phyloP scores from a whole-genome alignment of 2,888 invertebrate species.

The Lathronympha strigana region DNA sequence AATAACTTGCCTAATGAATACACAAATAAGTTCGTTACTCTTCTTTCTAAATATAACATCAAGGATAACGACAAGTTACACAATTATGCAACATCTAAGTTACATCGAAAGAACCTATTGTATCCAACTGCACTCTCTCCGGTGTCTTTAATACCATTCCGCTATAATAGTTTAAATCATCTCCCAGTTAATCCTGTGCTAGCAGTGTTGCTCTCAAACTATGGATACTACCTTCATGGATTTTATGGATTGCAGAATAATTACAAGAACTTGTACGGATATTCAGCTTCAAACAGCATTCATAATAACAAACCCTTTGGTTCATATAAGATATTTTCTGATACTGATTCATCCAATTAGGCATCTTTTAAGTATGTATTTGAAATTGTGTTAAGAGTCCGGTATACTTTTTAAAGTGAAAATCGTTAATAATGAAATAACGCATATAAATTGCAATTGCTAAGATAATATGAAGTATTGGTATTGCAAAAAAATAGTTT shows the following conservation, averaged over 20 bases:
- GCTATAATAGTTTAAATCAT: conserved; percentile 83
- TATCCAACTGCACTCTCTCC: neutral
- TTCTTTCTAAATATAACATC: conserved; percentile 68
- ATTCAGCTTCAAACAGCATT: conserved; percentile 86
- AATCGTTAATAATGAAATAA: too few relatives aligned
- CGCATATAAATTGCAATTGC: too few relatives aligned
- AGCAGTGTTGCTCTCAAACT: conserved; percentile 85
- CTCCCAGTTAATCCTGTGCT: conserved; percentile 84
- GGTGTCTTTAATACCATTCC: conserved; percentile 46
- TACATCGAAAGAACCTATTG: conserved; percentile 37
- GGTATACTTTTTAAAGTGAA: too few relatives aligned
- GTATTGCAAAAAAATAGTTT: too few relatives aligned
- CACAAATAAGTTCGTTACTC: conserved; percentile 9
- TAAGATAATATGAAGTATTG: too few relatives aligned
- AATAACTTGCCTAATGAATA: conserved; percentile 15
- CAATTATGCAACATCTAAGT: conserved; percentile 66
- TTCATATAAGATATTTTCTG: conserved; percentile 81
- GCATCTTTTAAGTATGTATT: neutral
- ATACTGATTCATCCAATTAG: conserved; percentile 62
- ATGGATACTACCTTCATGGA: conserved; percentile 83
- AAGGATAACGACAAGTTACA: conserved; percentile 57
- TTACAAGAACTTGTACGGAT: conserved; percentile 84
- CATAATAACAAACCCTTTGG: conserved; percentile 87
- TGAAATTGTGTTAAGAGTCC: too few relatives aligned
- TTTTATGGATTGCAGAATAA: conserved; percentile 63